These are phyloP conservation scores for Sandelia bainsii DNA, from an alignment of 2,797 vertebrate genomes.

Conservation along the genomic window DNA sequence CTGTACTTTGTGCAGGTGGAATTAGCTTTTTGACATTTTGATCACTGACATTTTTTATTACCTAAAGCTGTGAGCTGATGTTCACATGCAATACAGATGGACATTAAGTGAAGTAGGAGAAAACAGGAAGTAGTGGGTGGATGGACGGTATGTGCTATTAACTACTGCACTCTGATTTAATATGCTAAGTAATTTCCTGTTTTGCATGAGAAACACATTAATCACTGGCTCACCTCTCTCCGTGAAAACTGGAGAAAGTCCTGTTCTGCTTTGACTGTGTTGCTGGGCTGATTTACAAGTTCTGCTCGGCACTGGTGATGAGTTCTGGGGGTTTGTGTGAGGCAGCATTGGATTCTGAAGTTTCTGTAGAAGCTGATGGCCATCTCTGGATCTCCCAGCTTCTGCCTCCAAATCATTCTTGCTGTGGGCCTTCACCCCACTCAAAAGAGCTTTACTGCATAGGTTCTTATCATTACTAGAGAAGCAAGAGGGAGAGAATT, in stretches of 20 bases:
- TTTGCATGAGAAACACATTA: conserved; percentile 30
- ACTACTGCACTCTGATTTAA: conserved; percentile 15
- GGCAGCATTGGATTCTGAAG: conserved; percentile 9
- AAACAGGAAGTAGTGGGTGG: conserved; percentile 28
- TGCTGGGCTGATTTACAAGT: conserved; percentile 17
- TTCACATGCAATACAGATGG: not conserved
- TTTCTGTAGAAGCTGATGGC: conserved; percentile 17
- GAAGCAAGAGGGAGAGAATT: conserved; percentile 23
- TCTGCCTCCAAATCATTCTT: conserved; percentile 89
- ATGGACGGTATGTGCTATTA: conserved; percentile 27
- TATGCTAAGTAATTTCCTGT: conserved; percentile 47
- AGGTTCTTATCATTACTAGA: conserved; percentile 94
- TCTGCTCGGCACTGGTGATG: conserved; percentile 10
- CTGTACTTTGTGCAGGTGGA: not conserved
- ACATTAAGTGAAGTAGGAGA: not conserved
- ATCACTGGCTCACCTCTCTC: conserved; percentile 63
- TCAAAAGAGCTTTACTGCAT: conserved; percentile 92
- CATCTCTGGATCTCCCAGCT: conserved; percentile 67
- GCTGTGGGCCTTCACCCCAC: conserved; percentile 89
- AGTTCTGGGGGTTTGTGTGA: conserved; percentile 5
- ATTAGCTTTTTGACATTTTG: not conserved
- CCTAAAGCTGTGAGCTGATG: not conserved
- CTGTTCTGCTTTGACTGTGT: not conserved
- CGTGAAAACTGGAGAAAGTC: conserved; percentile 10
- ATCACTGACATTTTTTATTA: not conserved